Base-by-base conservation (phyloP, 2,888 invertebrate species). In the Mesochorus sp. region DNA sequence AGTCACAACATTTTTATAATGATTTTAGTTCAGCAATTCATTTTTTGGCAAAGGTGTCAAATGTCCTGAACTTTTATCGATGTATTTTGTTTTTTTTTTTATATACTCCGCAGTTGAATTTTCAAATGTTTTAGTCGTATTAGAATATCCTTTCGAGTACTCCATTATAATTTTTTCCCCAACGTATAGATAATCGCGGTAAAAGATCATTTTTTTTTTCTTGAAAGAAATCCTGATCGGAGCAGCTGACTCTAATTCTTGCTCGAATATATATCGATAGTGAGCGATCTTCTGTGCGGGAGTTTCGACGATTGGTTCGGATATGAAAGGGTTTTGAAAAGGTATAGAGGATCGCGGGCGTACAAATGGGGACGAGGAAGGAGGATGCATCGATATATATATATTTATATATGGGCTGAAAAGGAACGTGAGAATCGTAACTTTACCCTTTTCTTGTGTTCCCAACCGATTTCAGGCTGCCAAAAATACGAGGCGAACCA, bases 361-460 rank as follows among this genome's bases (percentile, higher is more conserved):
- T 0, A 26, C 53, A 34, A 39, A 49, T 8, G 39, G 51, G 24
- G 51, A 42, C 37, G 37, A 49, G 26, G 5, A 17, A 37, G 17
- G n/a, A 37, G 17, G 31, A 37, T 3, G 17, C 5, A 37, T 44
- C 42, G 44, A 62, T 39, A 39, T 49, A 49, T 34, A 10, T n/a
- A 31, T 12, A n/a, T 39, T 28, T 26, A 79, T n/a, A n/a, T n/a
- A 51, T 24, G n/a, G n/a, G n/a, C n/a, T 47, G 31, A 67, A 51
- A 55, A 61, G 59, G 49, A 78, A 82, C 76, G 75, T 81, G 81
- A 39, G 82, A 87, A 84, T 83, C 82, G 80, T 82, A 82, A 82
- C 79, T 83, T 64, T 86, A 87, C 84, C 86, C 86, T 84, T 87
- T 85, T 67, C 14, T 39, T 76, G 51, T 66, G n/a, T 21, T 68